Evolutionary conservation across 2,888 invertebrate species (phyloP).

Genomic region (Dicyrtoma fusca): DNA sequence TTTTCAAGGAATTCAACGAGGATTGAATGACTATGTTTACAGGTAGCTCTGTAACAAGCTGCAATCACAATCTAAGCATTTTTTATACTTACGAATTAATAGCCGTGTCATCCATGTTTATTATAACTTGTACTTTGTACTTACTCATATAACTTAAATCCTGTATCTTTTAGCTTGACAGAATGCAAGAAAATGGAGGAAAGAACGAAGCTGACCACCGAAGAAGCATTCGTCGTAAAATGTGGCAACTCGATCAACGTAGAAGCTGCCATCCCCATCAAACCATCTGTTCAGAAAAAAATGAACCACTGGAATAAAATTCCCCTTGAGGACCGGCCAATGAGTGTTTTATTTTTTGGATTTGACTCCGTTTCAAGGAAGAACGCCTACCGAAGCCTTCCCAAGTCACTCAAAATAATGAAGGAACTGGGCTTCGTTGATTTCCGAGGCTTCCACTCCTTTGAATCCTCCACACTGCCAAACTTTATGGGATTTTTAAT

Average conservation of each 20-base stretch:
- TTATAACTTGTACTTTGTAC: too few relatives aligned
- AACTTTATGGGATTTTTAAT: constrained; percentile 81
- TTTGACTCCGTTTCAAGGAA: constrained; percentile 82
- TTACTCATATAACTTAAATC: too few relatives aligned
- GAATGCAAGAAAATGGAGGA: neutral
- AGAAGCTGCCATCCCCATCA: constrained; percentile 1
- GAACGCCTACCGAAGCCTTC: constrained; percentile 75
- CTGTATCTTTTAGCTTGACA: neutral
- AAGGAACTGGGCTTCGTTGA: constrained; percentile 71
- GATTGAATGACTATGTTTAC: too few relatives aligned
- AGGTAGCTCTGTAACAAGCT: too few relatives aligned
- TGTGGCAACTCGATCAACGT: constrained; percentile 21
- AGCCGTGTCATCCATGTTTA: too few relatives aligned
- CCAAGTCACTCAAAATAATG: constrained; percentile 71
- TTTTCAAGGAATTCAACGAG: too few relatives aligned
- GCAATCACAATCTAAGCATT: too few relatives aligned
- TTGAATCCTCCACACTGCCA: constrained; percentile 69
- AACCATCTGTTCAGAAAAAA: constrained; percentile 17
- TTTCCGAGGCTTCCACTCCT: constrained; percentile 70
- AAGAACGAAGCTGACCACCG: neutral
- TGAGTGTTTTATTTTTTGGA: constrained; percentile 66
- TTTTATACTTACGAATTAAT: too few relatives aligned
- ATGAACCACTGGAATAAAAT: constrained; percentile 15
- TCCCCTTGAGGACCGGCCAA: neutral
- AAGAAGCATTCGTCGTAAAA: constrained; percentile 17